These are phyloP conservation scores for Cinara cedri DNA, from an alignment of 2,888 invertebrate species.

Conservation along the genomic window DNA sequence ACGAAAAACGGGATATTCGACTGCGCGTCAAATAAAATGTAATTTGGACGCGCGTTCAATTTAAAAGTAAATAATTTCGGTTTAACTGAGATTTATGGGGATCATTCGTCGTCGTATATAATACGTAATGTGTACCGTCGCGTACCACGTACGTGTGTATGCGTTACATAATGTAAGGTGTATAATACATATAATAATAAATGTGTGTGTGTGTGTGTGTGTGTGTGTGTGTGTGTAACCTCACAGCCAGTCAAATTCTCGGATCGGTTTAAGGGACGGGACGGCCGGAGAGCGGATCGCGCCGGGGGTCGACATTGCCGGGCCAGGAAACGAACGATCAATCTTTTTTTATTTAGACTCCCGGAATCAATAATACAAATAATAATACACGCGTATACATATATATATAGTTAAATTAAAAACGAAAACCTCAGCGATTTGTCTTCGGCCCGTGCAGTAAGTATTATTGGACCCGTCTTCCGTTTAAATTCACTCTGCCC, in stretches of 20 bases:
- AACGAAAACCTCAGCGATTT: slow-evolving; percentile 53
- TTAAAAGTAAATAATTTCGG: slow-evolving; percentile 57
- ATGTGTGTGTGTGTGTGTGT: background rate
- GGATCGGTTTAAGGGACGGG: background rate
- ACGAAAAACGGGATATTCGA: slow-evolving; percentile 51
- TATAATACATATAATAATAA: slow-evolving; percentile 16
- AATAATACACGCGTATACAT: background rate
- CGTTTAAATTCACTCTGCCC: no score
- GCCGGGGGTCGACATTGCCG: background rate
- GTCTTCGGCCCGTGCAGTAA: slow-evolving; percentile 35
- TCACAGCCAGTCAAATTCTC: slow-evolving; percentile 5
- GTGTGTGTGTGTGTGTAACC: background rate
- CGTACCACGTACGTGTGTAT: background rate
- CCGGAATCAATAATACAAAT: slow-evolving; percentile 53
- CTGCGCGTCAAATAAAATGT: slow-evolving; percentile 54
- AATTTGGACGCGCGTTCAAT: slow-evolving; percentile 53
- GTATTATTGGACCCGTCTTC: no score
- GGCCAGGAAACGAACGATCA: slow-evolving; percentile 53
- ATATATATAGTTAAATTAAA: slow-evolving; percentile 54
- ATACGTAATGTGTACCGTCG: no score
- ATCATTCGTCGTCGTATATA: background rate
- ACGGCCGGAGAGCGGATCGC: background rate
- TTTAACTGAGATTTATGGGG: slow-evolving; percentile 56
- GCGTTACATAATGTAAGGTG: no score
- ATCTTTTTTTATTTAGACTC: slow-evolving; percentile 56